Evolutionary conservation across 1,140 invertebrate genomes (phyloP), one percentile per base, ranked within the genome.

Genomic region (Apis dorsata): DNA sequence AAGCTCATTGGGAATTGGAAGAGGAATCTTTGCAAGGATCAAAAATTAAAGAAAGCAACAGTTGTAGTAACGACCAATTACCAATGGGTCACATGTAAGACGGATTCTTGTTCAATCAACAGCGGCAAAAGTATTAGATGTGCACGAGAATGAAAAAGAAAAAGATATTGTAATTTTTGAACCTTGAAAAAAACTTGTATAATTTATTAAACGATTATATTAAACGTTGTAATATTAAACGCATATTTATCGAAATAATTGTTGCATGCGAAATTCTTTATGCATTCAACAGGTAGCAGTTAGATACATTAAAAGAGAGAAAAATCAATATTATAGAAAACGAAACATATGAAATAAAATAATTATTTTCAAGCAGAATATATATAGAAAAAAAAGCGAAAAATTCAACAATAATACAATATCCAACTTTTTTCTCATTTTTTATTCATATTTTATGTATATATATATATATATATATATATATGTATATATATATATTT

Each of bases 1-100:
- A 88, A 13, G 80, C 89, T 11, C 85, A 93, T 55, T 95, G 94
- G 94, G 93, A 95, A 83, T 85, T 95, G 21, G 88, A 92, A 82
- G 91, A 93, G 24, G 92, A 93, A 75, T 81, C 82, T n/a, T 81
- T 86, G 17, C 79, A 90, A 8, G 89, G 93, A 59, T 88, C 78
- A 19, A 89, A 87, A 74, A 86, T 84, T 51, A 90, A 89, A 44
- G 89, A 90, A 28, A 84, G 81, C 85, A 90, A 84, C 44, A 80
- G 49, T 66, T 80, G 78, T 76, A 71, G 70, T 4, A 75, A 79
- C 17, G 91, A 92, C 34, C 91, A 92, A 81, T 68, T 93, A 77
- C 85, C 90, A 17, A 93, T 94, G 92, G 87, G 84, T n/a, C 85
- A 92, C 60, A 91, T 94, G 63, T 94, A 76, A 92, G 34, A 21